Conservation (phyloP, 2,797 vertebrate genomes). For the Pseudocheirus occidentalis region DNA sequence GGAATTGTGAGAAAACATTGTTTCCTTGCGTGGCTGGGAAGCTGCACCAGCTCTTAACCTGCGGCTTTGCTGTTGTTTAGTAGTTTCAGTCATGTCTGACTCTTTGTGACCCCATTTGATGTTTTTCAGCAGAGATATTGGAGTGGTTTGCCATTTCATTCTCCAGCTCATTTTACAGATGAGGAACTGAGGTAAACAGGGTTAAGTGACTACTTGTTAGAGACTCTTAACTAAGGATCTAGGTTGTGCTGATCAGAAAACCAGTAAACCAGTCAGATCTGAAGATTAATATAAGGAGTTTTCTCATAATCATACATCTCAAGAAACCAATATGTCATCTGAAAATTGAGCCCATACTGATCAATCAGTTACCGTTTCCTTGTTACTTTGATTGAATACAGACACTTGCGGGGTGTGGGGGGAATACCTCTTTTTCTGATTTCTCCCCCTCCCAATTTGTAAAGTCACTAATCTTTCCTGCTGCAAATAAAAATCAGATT, state of each 20-base stretch:
- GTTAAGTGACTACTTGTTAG: neutral
- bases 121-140: neutral
- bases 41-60: neutral
- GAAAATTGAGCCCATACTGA: neutral
- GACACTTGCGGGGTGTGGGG: too few relatives aligned
- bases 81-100: neutral
- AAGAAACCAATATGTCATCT: neutral
- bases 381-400: neutral
- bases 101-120: neutral
- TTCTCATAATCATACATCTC: neutral
- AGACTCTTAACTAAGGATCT: neutral
- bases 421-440: neutral
- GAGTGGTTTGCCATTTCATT: neutral
- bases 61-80: neutral
- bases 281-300: neutral
- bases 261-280: neutral
- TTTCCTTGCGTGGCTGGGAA: neutral
- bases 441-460: neutral
- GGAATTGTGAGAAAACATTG: neutral
- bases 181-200: neutral
- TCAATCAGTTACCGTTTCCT: neutral
- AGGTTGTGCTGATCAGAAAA: neutral
- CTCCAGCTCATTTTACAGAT: neutral
- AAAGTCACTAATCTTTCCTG: neutral
- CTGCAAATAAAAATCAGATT: neutral